Evolutionary conservation across 1,140 invertebrate genomes (phyloP).

Genomic region (Drosophila sechellia): DNA sequence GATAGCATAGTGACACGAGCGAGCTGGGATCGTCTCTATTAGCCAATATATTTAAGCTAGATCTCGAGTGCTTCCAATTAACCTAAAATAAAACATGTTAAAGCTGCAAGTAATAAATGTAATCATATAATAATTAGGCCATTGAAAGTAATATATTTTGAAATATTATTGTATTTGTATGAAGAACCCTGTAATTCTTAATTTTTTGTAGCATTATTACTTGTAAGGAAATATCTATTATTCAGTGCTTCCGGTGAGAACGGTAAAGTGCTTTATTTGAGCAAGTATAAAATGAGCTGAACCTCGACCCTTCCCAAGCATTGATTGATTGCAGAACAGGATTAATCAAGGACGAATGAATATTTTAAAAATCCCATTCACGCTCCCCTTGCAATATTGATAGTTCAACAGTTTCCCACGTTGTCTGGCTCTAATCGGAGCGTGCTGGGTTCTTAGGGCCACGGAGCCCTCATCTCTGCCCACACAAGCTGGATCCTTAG

Average conservation of each 20-base stretch:
- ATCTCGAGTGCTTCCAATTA: neutral
- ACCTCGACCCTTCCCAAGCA: neutral
- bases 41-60: neutral
- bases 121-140: no score
- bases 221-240: neutral
- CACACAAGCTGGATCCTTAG: constrained; percentile 11
- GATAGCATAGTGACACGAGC: constrained; percentile 38
- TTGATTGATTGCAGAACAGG: constrained; percentile 32
- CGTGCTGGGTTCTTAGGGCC: constrained; percentile 9
- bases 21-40: neutral
- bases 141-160: no score
- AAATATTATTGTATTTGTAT: no score
- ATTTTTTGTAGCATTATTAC: no score
- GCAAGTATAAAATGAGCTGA: constrained; percentile 9
- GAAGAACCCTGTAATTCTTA: neutral
- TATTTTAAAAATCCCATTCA: constrained; percentile 48
- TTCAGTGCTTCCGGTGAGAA: neutral
- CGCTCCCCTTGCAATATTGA: constrained; percentile 38
- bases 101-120: no score
- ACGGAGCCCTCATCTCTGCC: constrained; percentile 37
- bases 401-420: constrained; percentile 32
- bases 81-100: neutral
- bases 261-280: neutral
- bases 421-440: constrained; percentile 21
- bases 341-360: constrained; percentile 47